Evolutionary conservation across 2,113 vertebrate genomes (phyloP).

Genomic region (Cheilinus undulatus): DNA sequence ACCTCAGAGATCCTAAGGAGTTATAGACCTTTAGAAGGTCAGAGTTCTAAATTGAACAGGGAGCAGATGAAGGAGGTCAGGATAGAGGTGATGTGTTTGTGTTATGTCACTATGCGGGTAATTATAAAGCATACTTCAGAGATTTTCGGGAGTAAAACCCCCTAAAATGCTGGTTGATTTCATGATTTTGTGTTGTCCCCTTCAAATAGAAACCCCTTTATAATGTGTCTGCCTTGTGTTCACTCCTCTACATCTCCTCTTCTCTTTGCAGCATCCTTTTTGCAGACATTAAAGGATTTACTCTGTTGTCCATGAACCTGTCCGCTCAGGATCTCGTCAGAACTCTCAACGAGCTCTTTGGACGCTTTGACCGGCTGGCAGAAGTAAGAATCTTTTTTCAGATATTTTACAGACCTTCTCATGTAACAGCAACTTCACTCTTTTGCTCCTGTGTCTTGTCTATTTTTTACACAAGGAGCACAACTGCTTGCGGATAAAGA

Average conservation of each 20-base stretch:
- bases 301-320: conserved; percentile 93
- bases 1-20: too few relatives aligned
- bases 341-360: conserved; percentile 96
- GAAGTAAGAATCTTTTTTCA: conserved; percentile 84
- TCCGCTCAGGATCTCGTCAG: conserved; percentile 94
- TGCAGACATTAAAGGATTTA: conserved; percentile 98
- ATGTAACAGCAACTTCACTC: too few relatives aligned
- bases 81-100: too few relatives aligned
- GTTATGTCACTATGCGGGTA: background rate
- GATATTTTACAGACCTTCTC: background rate
- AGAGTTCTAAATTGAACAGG: too few relatives aligned
- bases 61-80: too few relatives aligned
- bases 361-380: conserved; percentile 94
- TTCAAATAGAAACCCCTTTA: background rate
- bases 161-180: background rate
- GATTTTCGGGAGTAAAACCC: background rate
- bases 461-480: conserved; percentile 89
- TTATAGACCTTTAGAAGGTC: too few relatives aligned
- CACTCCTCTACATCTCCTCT: background rate
- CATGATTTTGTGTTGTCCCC: background rate
- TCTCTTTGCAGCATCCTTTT: conserved; percentile 91
- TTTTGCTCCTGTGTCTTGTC: background rate
- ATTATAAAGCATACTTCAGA: background rate
- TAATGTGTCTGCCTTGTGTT: background rate
- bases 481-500: conserved; percentile 96